Base-by-base conservation (phyloP, 2,797 vertebrate genomes). In the Poeciliopsis paucimaculata region DNA sequence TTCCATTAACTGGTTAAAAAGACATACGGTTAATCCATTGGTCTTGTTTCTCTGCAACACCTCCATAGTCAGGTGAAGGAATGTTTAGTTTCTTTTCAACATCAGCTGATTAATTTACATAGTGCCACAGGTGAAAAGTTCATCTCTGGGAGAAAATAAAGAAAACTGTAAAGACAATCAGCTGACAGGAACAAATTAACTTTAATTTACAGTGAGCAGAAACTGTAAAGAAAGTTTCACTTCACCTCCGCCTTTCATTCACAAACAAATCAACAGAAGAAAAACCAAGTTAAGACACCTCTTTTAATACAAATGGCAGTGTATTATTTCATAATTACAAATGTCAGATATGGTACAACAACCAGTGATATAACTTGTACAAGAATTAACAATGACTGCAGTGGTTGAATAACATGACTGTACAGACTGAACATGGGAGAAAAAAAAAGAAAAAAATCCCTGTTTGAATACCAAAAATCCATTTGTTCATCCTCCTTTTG, bases 241-340 rank as follows among this genome's bases (percentile, higher is more conserved):
- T 55, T 39, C 47, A 36, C 36, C n/a, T 57, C 31, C 23, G 26
- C 43, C 15, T 15, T 0, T 39, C 73, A 20, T 15, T 45, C 51
- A 68, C 57, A 72, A 64, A 81, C 2, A 62, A 7, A 70, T 36
- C 18, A 53, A 81, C 11, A 73, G 12, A 47, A 84, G 74, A 87
- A 66, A 89, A 92, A 92, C 80, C 31, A 88, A 93, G 80, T 80
- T 78, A 80, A 80, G 90, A 95, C 89, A 88, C 89, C 20, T 92
- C 81, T 89, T 95, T 95, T 89, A 76, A 92, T 95, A 95, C 93
- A 95, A 96, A 94, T 81, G 89, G 95, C 96, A 97, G 95, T 96
- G 95, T 96, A 95, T 97, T 96, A 96, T 97, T 97, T 96, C 91
- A 95, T 95, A 96, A 96, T 95, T 96, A 96, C 96, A 96, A 96